Conservation (phyloP, 2,888 invertebrate species). For the Cantharis rufa region DNA sequence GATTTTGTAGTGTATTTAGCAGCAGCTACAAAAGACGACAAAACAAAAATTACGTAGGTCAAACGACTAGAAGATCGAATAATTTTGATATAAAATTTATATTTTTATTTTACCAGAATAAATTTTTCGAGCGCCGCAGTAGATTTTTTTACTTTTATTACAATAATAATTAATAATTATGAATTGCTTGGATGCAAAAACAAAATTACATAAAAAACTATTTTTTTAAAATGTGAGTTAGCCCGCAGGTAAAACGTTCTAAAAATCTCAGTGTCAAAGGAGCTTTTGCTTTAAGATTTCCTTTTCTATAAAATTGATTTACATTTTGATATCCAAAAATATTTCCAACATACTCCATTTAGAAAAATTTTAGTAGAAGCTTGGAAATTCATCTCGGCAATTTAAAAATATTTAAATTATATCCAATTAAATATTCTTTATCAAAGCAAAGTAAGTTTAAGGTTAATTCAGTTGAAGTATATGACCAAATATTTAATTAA, state of each 20-base stretch:
- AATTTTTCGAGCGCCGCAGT: neutral
- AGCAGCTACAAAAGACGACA: neutral
- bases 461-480: neutral
- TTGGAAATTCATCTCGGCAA: neutral
- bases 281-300: neutral
- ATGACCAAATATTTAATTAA: neutral
- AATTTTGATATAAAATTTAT: neutral
- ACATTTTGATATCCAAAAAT: neutral
- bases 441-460: neutral
- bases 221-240: neutral
- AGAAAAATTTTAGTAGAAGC: neutral
- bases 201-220: neutral
- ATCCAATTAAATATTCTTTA: neutral
- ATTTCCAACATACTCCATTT: neutral
- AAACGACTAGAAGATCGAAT: neutral
- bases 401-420: neutral
- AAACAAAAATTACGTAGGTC: neutral
- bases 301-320: neutral
- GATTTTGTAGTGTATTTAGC: neutral
- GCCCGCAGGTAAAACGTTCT: neutral
- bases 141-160: neutral
- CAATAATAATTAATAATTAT: too few relatives aligned
- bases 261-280: neutral
- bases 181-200: too few relatives aligned
- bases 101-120: neutral